Base-by-base conservation (phyloP, 2,797 vertebrate species). In the Silurus lanzhouensis region DNA sequence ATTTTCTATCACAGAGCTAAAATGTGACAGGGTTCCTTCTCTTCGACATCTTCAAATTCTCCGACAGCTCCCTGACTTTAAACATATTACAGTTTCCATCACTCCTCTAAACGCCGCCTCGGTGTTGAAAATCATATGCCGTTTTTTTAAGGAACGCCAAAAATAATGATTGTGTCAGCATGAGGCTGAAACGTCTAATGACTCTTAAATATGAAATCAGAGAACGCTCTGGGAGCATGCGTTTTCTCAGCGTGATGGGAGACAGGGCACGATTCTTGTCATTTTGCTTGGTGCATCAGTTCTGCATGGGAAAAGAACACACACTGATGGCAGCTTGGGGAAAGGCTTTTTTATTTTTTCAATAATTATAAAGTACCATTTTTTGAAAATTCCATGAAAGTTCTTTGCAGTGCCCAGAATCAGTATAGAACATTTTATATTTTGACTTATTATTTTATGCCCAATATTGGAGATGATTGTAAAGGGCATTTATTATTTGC, bases 171-270 rank as follows among this genome's bases (percentile, higher is more conserved):
- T 48, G 68, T 60, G 55, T 57, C 84, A 82, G 84, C 84, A 68
- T 86, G 84, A 58, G 63, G 64, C 64, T 61, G 81, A 83, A 83
- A 70, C 81, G 52, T 68, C 38, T 83, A 78, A 86, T 86, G 55
- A 77, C 64, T 78, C 64, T 78, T 86, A 83, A 83, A 86, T 61
- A 83, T 72, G 85, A 86, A 83, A 64, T 72, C 78, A 64, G 68
- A 66, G 79, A 80, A 84, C 6, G 63, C 64, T 60, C 72, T 55
- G n/a, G 82, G 72, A 82, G n/a, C 38, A 58, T 82, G 6, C 15
- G 27, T 38, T 78, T 68, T 70, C 64, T 52, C 74, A 82, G 71
- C 80, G 38, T 79, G 75, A 80, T 66, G 67, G 60, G 52, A 64
- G 75, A 78, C 55, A n/a, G 74, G 22, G 76, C 64, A n/a, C 22